Conservation (phyloP, 2,113 vertebrate species). For the Sapajus apella region DNA sequence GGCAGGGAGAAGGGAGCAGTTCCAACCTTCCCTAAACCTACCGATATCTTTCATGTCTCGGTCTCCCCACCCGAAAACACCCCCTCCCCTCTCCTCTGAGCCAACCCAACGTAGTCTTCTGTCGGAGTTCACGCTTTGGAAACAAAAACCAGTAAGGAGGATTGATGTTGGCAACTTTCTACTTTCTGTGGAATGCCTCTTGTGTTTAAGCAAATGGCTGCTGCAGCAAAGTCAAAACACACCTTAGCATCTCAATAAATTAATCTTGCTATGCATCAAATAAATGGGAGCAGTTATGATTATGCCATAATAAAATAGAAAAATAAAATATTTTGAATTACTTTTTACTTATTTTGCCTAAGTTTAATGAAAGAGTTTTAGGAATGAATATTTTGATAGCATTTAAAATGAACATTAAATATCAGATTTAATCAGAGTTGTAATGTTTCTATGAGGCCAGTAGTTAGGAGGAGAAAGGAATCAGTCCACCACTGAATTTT, state of each 20-base stretch:
- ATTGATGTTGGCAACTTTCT: neutral
- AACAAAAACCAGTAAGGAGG: neutral
- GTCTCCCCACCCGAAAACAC: neutral
- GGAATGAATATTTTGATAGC: neutral
- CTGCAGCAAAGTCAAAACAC: neutral
- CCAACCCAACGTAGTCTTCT: neutral
- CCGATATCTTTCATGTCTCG: fast-evolving
- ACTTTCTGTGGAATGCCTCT: neutral
- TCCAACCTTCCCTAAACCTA: neutral
- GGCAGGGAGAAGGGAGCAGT: neutral
- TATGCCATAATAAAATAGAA: neutral
- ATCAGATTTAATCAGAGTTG: neutral
- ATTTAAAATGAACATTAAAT: slow-evolving; percentile 5
- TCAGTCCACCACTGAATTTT: neutral
- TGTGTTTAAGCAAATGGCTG: neutral
- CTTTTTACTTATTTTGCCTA: neutral
- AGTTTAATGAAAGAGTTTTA: neutral
- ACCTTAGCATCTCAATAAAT: neutral
- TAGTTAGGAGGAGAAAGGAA: neutral
- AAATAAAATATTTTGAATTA: neutral
- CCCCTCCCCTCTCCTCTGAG: neutral
- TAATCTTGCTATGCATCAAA: neutral
- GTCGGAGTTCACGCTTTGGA: neutral
- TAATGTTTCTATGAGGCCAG: neutral
- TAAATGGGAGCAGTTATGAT: neutral